Conservation (phyloP, 2,888 invertebrate genomes). For the Patella pellucida region DNA sequence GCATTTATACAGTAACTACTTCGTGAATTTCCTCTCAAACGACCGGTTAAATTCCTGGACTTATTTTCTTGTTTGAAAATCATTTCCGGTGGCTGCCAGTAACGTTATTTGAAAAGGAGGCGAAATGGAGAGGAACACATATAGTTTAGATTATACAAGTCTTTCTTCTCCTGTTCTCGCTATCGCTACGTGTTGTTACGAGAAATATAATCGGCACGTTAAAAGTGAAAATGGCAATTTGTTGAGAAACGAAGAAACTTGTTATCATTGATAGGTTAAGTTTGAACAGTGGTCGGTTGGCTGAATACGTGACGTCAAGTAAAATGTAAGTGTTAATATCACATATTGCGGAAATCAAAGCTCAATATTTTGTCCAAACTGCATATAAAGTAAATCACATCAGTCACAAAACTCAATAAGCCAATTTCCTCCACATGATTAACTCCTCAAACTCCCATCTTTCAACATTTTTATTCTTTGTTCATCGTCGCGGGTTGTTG, state of each 20-base stretch:
- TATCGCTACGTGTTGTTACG: neutral
- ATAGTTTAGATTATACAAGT: too few species aligned
- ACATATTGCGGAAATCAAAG: conserved; percentile 38
- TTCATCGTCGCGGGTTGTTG: conserved; percentile 2
- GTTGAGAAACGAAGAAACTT: conserved; percentile 3
- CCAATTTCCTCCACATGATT: conserved; percentile 42
- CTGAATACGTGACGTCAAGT: conserved; percentile 15
- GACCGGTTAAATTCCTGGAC: conserved; percentile 5
- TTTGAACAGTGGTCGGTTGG: conserved; percentile 2
- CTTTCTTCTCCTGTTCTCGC: too few species aligned
- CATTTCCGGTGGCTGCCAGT: conserved; percentile 1
- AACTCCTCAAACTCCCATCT: conserved; percentile 28
- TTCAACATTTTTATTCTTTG: conserved; percentile 5
- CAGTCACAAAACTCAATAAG: conserved; percentile 37
- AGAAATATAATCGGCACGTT: neutral
- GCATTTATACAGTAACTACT: neutral
- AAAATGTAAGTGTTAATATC: conserved; percentile 21
- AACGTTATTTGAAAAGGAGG: neutral
- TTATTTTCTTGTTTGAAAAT: conserved; percentile 7
- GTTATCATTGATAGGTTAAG: conserved; percentile 1
- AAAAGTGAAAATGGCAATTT: conserved; percentile 7
- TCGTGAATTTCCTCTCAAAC: neutral
- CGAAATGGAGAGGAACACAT: too few species aligned
- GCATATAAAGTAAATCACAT: conserved; percentile 28
- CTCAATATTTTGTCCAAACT: conserved; percentile 42